Conservation (phyloP, 1,140 invertebrate genomes). For the Zaprionus tsacasi region DNA sequence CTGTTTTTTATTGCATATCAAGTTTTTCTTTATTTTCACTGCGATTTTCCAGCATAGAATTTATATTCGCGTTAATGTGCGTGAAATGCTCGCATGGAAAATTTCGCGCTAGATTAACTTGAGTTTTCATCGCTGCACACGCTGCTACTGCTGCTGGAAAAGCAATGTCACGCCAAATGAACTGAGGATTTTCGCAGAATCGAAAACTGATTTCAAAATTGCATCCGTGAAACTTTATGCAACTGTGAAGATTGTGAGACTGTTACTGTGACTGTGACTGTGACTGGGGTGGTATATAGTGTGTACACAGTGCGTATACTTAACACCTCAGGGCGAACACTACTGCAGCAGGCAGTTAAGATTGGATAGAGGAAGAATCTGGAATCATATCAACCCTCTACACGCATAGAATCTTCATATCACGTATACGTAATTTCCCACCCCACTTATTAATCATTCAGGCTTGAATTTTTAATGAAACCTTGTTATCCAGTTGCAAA, state of each 20-base stretch:
- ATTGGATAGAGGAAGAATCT: too few relatives aligned
- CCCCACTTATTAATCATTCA: background rate
- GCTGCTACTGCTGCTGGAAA: background rate
- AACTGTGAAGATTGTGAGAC: background rate
- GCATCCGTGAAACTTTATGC: background rate
- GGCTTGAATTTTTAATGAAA: background rate
- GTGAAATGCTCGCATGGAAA: slow-evolving; percentile 5
- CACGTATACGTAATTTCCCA: background rate
- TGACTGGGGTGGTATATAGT: background rate
- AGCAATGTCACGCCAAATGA: slow-evolving; percentile 11
- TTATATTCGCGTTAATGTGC: slow-evolving; percentile 1
- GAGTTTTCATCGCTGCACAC: background rate
- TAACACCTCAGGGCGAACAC: too few relatives aligned
- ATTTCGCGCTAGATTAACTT: slow-evolving; percentile 11
- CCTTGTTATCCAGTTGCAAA: slow-evolving; percentile 1
- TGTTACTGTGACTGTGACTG: background rate
- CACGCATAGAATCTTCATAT: too few relatives aligned
- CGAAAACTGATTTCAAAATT: slow-evolving; percentile 1
- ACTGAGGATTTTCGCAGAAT: background rate
- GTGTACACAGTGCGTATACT: too few relatives aligned
- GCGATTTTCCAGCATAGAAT: background rate
- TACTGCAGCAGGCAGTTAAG: too few relatives aligned
- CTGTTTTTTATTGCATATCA: background rate
- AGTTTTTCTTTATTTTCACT: background rate
- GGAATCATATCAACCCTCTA: too few relatives aligned